Percentiles rank a stretch among this genome's conserved stretches.
phyloP scores from a whole-genome alignment of 1,140 invertebrate species.

The Lycorma delicatula region DNA sequence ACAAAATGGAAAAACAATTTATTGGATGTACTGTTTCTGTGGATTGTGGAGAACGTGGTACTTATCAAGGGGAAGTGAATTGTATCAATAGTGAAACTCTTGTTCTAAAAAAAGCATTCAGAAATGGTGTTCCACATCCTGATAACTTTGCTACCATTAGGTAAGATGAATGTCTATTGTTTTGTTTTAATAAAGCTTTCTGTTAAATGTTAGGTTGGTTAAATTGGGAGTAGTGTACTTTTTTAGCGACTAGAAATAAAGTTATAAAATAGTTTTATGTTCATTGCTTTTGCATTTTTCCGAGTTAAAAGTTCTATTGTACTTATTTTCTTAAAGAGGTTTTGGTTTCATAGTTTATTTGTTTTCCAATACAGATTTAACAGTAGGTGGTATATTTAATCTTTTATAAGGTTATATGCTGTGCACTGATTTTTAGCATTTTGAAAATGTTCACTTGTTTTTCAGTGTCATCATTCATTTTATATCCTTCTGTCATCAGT shows the following conservation, averaged over 20 bases:
- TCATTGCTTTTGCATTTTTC: neutral
- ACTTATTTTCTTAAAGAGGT: neutral
- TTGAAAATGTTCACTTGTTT: too few species aligned
- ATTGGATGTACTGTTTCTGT: slow-evolving; percentile 2
- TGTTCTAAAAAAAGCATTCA: neutral
- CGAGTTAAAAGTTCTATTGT: neutral
- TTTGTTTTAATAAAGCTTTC: neutral
- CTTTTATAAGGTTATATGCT: too few species aligned
- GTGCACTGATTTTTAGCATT: too few species aligned
- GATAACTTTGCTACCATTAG: neutral
- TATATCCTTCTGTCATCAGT: too few species aligned
- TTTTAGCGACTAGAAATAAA: too few species aligned
- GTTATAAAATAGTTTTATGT: too few species aligned
- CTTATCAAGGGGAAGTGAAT: slow-evolving; percentile 1
- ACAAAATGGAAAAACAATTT: neutral
- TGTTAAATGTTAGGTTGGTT: neutral
- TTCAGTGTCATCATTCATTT: too few species aligned
- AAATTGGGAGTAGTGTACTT: too few species aligned
- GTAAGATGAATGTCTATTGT: neutral
- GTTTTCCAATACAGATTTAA: too few species aligned
- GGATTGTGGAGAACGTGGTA: neutral
- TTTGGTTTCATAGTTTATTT: too few species aligned
- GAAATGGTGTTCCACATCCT: neutral
- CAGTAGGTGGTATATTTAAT: too few species aligned
- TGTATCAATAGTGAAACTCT: neutral